phyloP scores from a whole-genome alignment of 2,113 vertebrate species.

The Zingel zingel region DNA sequence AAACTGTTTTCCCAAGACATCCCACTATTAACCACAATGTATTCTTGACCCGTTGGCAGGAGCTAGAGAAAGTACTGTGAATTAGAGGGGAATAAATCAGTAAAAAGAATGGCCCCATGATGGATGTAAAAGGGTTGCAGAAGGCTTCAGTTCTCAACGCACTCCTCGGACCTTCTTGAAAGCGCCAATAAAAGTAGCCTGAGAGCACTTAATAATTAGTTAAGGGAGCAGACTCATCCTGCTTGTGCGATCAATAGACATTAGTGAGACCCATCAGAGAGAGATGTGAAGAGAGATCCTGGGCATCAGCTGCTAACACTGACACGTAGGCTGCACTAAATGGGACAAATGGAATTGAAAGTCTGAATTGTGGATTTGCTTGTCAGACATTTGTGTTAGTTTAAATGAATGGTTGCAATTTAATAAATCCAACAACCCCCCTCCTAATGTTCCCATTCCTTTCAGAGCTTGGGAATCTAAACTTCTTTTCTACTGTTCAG shows the following conservation, averaged over 20 bases:
- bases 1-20: background rate
- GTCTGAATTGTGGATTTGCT: slow-evolving; percentile 42
- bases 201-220: slow-evolving; percentile 86
- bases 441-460: background rate
- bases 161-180: slow-evolving; percentile 76
- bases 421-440: slow-evolving; percentile 9
- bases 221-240: slow-evolving; percentile 77
- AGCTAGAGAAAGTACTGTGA: background rate
- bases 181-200: slow-evolving; percentile 79
- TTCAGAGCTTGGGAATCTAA: slow-evolving; percentile 6
- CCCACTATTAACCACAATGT: slow-evolving; percentile 1
- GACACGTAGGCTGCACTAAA: slow-evolving; percentile 51
- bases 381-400: slow-evolving; percentile 46
- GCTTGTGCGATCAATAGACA: slow-evolving; percentile 82
- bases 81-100: background rate
- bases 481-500: background rate
- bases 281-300: slow-evolving; percentile 64
- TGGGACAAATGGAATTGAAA: slow-evolving; percentile 65
- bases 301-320: slow-evolving; percentile 64
- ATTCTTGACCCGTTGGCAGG: slow-evolving; percentile 5
- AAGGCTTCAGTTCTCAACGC: slow-evolving; percentile 59
- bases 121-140: slow-evolving; percentile 63
- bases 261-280: slow-evolving; percentile 77
- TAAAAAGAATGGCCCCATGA: slow-evolving; percentile 45
- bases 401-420: slow-evolving; percentile 35